A percentile compares a stretch with the other conserved stretches of the same genome.
phyloP scores from a whole-genome alignment of 2,888 invertebrate genomes.

The Epicampocera succincta region DNA sequence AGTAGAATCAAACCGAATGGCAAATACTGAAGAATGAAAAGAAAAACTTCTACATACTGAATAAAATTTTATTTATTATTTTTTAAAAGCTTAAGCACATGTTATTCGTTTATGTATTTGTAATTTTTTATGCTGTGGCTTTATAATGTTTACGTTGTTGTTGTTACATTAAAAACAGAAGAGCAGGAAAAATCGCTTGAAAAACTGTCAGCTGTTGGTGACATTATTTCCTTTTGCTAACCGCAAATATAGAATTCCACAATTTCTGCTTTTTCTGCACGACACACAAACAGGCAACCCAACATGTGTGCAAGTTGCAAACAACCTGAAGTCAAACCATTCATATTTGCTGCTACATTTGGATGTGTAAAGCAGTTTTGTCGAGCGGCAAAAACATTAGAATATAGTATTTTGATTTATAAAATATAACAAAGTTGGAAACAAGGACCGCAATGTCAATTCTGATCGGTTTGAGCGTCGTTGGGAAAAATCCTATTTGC shows the following conservation, averaged over 20 bases:
- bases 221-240: conserved; percentile 56
- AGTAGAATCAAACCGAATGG: background rate
- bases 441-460: no score
- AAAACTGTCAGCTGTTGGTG: conserved; percentile 56
- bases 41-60: conserved; percentile 44
- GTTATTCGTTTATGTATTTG: conserved; percentile 34
- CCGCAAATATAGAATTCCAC: conserved; percentile 50
- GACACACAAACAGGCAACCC: background rate
- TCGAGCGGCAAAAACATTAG: no score
- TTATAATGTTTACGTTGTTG: background rate
- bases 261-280: no score
- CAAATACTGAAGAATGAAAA: conserved; percentile 5
- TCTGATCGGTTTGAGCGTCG: no score
- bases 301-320: no score
- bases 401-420: no score
- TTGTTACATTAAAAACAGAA: conserved; percentile 4
- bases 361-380: no score
- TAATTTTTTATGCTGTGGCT: conserved; percentile 26
- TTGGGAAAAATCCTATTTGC: no score
- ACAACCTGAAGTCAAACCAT: no score
- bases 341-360: no score
- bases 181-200: background rate
- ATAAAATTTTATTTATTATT: conserved; percentile 64
- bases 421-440: no score
- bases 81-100: conserved; percentile 59